phyloP scores from a whole-genome alignment of 1,140 invertebrate genomes.

The Drosophila kurseongensis region DNA sequence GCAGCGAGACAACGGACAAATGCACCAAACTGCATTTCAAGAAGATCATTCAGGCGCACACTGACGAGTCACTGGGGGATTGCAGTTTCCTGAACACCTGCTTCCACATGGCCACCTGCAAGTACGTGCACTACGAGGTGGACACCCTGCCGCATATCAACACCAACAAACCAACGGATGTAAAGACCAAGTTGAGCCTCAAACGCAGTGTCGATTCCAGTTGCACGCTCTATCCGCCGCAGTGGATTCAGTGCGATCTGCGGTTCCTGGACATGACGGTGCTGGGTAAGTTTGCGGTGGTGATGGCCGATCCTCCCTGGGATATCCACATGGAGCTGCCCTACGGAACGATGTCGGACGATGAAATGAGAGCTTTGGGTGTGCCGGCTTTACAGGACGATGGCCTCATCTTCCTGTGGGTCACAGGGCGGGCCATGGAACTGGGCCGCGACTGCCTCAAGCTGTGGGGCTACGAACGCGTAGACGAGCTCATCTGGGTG shows the following conservation, averaged over 20 bases:
- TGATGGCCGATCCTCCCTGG: constrained; percentile 99
- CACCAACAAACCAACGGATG: constrained; percentile 81
- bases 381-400: constrained; percentile 96
- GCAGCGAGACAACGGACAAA: constrained; percentile 59
- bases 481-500: constrained; percentile 99
- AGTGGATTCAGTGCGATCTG: constrained; percentile 99
- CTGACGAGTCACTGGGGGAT: constrained; percentile 97
- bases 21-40: constrained; percentile 98
- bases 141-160: constrained; percentile 86
- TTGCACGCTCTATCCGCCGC: constrained; percentile 92
- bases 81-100: constrained; percentile 99
- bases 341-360: constrained; percentile 99
- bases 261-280: constrained; percentile 98
- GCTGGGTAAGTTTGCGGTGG: constrained; percentile 96
- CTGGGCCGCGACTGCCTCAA: constrained; percentile 96
- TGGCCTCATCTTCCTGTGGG: constrained; percentile 98
- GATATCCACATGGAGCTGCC: constrained; percentile 97
- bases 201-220: constrained; percentile 84
- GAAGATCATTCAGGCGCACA: constrained; percentile 98
- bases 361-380: constrained; percentile 98
- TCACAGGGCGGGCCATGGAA: constrained; percentile 99
- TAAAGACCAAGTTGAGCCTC: constrained; percentile 76
- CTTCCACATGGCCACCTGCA: constrained; percentile 99
- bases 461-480: constrained; percentile 97
- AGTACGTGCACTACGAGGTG: constrained; percentile 98